Base-by-base conservation (phyloP, 2,113 vertebrate genomes). In the Diphyllodes magnificus region DNA sequence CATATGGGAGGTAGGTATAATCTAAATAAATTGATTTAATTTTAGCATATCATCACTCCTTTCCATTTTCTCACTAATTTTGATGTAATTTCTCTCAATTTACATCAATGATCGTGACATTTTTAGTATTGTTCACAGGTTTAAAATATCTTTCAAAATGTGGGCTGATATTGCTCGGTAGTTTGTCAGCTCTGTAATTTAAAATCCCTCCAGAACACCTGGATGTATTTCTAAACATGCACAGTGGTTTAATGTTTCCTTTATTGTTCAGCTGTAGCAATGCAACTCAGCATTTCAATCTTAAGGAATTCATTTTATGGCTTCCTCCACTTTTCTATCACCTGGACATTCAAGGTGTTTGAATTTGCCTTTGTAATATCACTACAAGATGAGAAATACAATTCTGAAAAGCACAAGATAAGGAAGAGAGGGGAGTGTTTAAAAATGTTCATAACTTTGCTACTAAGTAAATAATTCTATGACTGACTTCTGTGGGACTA, bases 51-150 rank as follows among this genome's bases (percentile, higher is more conserved):
- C 20, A 23, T 30, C 0, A 0, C 30, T 90, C 20, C 11, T 42
- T 84, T 61, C 15, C 13, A 8, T 53, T 75, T 82, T 59, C 13
- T 57, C 44, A 2, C 4, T 49, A 39, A 84, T 92, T 91, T 42
- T 8, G 66, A 6, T 56, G 39, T 35, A 30, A 60, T 88, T 82
- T 83, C 44, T 59, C 49, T 53, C 35, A 54, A 30, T 80, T 94
- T 76, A 6, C 25, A 37, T 33, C 39, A 80, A 19, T 10, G 27
- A 35, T 13, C 0, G 0, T 60, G 25, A 25, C 33, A 45, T 63
- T 92, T 92, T 85, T 37, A 23, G 13, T 50, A 21, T 54, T 79
- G 9, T 50, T 80, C 12, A 19, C 59, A 51, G 19, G 27, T 60
- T 88, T 82, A 64, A 82, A 82, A 76, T 63, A 27, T 18, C 51